Evolutionary conservation across 2,113 vertebrate species (phyloP).

Genomic region (Aplodontia rufa): DNA sequence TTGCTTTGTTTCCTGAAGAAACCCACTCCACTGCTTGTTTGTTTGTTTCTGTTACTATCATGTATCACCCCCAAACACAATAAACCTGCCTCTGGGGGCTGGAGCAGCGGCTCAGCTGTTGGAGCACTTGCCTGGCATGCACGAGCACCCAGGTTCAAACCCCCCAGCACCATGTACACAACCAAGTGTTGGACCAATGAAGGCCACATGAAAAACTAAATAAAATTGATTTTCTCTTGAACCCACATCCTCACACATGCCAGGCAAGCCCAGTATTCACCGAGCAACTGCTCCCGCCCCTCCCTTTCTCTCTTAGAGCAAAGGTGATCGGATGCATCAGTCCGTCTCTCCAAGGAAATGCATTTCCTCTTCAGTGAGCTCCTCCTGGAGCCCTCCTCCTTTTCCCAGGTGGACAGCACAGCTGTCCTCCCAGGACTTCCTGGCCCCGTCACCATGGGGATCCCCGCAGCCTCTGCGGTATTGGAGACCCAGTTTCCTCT

Average conservation of each 20-base stretch:
- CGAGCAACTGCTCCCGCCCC: too few relatives aligned
- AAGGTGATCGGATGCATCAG: neutral
- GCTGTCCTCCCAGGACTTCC: neutral
- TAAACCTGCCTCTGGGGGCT: neutral
- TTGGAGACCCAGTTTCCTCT: neutral
- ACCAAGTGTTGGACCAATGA: too few relatives aligned
- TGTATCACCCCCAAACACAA: neutral
- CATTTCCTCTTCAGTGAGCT: neutral
- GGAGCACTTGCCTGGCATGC: too few relatives aligned
- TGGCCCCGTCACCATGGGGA: neutral
- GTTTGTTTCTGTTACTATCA: neutral
- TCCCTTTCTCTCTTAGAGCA: too few relatives aligned
- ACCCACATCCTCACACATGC: too few relatives aligned
- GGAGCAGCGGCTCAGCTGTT: too few relatives aligned
- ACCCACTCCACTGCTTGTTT: neutral
- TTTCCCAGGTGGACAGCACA: neutral
- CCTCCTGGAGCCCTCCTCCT: neutral
- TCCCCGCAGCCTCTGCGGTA: neutral
- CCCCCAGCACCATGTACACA: too few relatives aligned
- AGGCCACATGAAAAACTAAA: too few relatives aligned
- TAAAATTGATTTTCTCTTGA: too few relatives aligned
- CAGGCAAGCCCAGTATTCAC: too few relatives aligned
- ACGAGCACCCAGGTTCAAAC: too few relatives aligned
- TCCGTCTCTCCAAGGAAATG: fast-evolving
- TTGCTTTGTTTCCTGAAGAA: neutral